Conservation (phyloP, 2,888 invertebrate species). For the Luperina nickerlii region DNA sequence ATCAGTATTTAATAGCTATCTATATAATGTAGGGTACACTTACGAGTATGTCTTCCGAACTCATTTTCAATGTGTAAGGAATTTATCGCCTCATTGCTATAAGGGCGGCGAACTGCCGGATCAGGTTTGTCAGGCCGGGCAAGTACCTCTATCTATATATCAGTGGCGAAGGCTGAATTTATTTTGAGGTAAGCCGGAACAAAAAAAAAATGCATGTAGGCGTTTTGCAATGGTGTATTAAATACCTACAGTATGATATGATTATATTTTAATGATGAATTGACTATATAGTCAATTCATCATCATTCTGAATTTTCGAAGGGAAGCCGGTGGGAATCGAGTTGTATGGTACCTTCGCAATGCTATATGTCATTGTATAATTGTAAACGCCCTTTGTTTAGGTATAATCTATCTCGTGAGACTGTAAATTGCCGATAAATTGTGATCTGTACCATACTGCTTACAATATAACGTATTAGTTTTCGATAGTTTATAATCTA, state of each 20-base stretch:
- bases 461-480: background rate
- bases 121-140: conserved; percentile 2
- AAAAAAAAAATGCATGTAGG: too few species aligned
- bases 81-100: conserved; percentile 31
- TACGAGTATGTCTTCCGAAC: background rate
- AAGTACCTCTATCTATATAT: background rate
- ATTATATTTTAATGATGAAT: too few species aligned
- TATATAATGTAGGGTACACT: background rate
- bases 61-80: conserved; percentile 30
- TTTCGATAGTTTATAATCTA: background rate
- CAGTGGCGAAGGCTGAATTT: too few species aligned
- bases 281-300: too few species aligned
- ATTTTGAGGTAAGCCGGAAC: too few species aligned
- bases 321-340: too few species aligned
- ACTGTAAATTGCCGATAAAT: background rate
- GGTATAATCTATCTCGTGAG: background rate
- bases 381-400: background rate
- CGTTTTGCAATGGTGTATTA: too few species aligned
- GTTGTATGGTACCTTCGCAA: too few species aligned
- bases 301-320: too few species aligned
- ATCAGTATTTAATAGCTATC: background rate
- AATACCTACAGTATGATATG: too few species aligned
- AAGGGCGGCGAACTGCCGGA: background rate
- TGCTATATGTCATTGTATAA: background rate
- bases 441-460: background rate